Percentiles rank a stretch among this genome's conserved stretches.
phyloP scores from a whole-genome alignment of 2,888 invertebrate species.

The Leucozona laternaria region DNA sequence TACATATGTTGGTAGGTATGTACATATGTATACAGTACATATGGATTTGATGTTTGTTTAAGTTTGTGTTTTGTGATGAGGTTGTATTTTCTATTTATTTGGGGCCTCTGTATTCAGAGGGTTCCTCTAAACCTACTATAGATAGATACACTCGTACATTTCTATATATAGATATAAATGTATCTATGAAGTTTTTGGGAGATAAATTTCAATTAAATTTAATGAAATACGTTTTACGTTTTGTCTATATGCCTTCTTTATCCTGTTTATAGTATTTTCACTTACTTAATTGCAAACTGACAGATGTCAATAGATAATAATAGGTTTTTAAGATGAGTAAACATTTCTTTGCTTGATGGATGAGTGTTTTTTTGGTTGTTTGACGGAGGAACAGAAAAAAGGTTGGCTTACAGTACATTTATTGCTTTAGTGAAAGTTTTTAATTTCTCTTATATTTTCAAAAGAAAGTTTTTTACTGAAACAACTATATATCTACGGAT shows the following conservation, averaged over 20 bases:
- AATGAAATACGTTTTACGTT: conserved; percentile 68
- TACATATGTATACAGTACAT: no score
- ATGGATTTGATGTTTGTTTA: conserved; percentile 73
- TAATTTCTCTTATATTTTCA: not conserved
- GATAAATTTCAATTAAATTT: conserved; percentile 75
- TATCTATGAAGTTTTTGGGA: conserved; percentile 49
- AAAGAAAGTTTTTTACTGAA: not conserved
- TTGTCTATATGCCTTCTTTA: conserved; percentile 21
- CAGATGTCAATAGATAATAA: conserved; percentile 74
- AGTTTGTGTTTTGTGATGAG: conserved; percentile 51
- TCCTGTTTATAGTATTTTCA: conserved; percentile 58
- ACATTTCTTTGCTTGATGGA: conserved; percentile 20
- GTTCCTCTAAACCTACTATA: no score
- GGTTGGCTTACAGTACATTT: not conserved
- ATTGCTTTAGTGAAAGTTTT: not conserved
- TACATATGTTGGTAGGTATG: no score
- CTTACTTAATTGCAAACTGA: conserved; percentile 74
- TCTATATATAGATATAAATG: not conserved
- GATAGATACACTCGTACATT: no score
- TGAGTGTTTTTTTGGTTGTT: conserved; percentile 8
- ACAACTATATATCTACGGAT: not conserved
- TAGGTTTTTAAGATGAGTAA: conserved; percentile 58
- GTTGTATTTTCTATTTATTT: conserved; percentile 44
- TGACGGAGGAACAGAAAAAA: not conserved
- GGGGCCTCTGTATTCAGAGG: conserved; percentile 17